Evolutionary conservation across 1,140 invertebrate genomes (phyloP).

Genomic region (Meloidogyne exigua): DNA sequence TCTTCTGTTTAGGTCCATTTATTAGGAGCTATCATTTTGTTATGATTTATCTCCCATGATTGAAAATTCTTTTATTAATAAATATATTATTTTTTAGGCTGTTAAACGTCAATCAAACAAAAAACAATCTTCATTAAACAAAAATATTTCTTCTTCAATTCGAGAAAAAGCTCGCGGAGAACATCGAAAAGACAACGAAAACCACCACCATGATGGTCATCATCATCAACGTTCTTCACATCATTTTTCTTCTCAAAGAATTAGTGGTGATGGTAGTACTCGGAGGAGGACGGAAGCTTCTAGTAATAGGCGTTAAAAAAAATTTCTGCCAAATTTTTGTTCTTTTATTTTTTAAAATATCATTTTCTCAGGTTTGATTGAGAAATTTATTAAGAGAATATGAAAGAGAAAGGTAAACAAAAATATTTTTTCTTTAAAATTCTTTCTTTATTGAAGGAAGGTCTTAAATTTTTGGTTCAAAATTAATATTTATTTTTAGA

Average conservation of each 20-base stretch:
- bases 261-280: background rate
- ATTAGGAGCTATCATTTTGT: no score
- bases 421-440: no score
- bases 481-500: no score
- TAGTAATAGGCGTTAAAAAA: background rate
- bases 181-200: slow-evolving; percentile 3
- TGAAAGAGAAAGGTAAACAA: no score
- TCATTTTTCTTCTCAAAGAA: slow-evolving; percentile 14
- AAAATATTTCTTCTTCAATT: background rate
- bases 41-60: no score
- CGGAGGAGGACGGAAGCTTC: slow-evolving; percentile 8
- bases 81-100: slow-evolving; percentile 19
- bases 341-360: no score
- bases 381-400: no score
- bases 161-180: background rate
- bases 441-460: no score
- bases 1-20: no score
- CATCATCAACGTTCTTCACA: slow-evolving; percentile 7
- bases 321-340: background rate
- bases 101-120: slow-evolving; percentile 14
- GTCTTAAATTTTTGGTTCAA: no score
- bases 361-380: no score
- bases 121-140: background rate
- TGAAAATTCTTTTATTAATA: background rate
- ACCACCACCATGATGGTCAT: background rate